Base-by-base conservation (phyloP, 2,888 invertebrate species). In the Homarus gammarus region DNA sequence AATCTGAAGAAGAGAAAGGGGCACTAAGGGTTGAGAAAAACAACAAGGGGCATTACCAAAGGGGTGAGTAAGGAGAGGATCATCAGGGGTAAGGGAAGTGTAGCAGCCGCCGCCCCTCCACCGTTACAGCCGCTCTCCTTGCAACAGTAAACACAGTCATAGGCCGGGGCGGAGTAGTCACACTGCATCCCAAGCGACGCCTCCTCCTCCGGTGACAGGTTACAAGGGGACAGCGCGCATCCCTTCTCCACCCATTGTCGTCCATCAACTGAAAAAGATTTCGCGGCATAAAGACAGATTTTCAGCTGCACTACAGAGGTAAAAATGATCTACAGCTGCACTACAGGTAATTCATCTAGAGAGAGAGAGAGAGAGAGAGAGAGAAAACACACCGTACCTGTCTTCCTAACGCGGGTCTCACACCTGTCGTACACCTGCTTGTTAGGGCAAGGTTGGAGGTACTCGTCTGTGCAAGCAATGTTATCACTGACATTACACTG, bases 111-210 rank as follows among this genome's bases (percentile, higher is more conserved):
- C 6, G 73, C 87, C 18, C 72, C 64, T 3, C 36, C 56, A 10
- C 73, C 77, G 64, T 87, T 87, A 27, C 87, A 87, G 0, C 87
- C 87, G n/a, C 77, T 77, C 5, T 36, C 73, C 27, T 36, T 56
- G 68, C 87, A 87, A 73, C 87, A 87, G 73, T 68, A 64, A 27
- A 72, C 73, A 40, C 87, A 87, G 49, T 87, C 87, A 68, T 82
- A 87, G 38, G 31, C 40, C 33, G 51, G 33, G 22, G 72, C 75
- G 22, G 87, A 72, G 78, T 72, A 56, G 81, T 81, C 81, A 36
- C 87, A 82, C 44, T 44, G 51, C 8, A 72, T 33, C 8, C 86
- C 86, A 1, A 79, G 72, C 15, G 51, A 31, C 0, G 36, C 36
- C 18, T 51, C 51, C n/a, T 56, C 79, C 36, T 36, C 27, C 56